Percentiles rank a stretch among this genome's conserved stretches.
Conservation (phyloP, 1,140 invertebrate species). For the Diorhabda elongata region DNA sequence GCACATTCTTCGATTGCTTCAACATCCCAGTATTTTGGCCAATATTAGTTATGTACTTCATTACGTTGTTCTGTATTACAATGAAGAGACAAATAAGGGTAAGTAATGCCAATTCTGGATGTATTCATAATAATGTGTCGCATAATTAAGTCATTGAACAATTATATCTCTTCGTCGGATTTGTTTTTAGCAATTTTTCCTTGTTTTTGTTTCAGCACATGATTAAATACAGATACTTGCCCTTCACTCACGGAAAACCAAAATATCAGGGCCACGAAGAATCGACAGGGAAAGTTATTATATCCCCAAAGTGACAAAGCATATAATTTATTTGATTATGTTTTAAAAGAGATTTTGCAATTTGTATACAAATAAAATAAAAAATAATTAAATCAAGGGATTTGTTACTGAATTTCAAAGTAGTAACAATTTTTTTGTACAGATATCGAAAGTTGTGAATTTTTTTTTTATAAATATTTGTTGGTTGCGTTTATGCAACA, state of each 20-base stretch:
- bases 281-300: constrained; percentile 54
- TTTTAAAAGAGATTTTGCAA: neutral
- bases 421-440: constrained; percentile 1
- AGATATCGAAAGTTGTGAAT: neutral
- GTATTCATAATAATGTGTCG: neutral
- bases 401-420: neutral
- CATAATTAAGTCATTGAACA: neutral
- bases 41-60: constrained; percentile 99
- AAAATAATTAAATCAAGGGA: neutral
- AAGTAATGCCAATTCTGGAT: constrained; percentile 38
- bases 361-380: constrained; percentile 3
- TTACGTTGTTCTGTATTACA: constrained; percentile 95
- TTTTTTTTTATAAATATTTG: neutral
- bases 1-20: constrained; percentile 96
- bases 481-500: neutral
- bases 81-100: constrained; percentile 99
- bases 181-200: neutral
- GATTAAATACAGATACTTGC: constrained; percentile 98
- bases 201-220: constrained; percentile 83
- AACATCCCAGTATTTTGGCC: constrained; percentile 99
- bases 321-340: neutral
- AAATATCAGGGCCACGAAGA: constrained; percentile 73
- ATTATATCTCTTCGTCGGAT: neutral
- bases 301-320: constrained; percentile 33
- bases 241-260: constrained; percentile 97